A percentile compares a stretch with the other conserved stretches of the same genome.
Conservation (phyloP, 2,797 vertebrate species). For the Tapirus indicus region DNA sequence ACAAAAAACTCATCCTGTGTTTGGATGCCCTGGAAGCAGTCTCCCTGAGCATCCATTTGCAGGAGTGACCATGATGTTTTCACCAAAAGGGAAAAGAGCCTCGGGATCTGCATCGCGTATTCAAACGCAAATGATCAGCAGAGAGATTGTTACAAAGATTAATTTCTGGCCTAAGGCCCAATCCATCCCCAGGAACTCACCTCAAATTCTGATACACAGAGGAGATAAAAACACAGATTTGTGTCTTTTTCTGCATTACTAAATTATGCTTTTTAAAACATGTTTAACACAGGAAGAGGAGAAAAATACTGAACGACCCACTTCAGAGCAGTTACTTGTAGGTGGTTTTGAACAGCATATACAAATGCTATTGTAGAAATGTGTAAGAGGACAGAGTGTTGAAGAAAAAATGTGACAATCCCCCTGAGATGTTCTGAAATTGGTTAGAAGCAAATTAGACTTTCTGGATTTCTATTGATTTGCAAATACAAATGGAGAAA, state of each 20-base stretch:
- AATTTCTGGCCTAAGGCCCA: not conserved
- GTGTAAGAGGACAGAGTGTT: not conserved
- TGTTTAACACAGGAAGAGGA: not conserved
- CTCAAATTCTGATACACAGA: not conserved
- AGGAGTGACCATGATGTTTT: not conserved
- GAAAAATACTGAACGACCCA: not conserved
- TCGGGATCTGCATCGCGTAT: not conserved
- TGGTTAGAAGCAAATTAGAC: not conserved
- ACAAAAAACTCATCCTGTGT: not conserved
- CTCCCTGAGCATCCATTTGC: not conserved
- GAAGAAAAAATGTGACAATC: not conserved
- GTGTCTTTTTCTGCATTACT: not conserved
- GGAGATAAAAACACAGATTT: not conserved
- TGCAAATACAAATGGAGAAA: not conserved
- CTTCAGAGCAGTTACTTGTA: not conserved
- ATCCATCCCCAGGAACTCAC: not conserved
- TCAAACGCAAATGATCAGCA: not conserved
- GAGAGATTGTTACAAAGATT: not conserved
- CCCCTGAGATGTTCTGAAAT: not conserved
- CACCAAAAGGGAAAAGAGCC: not conserved
- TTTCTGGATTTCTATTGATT: conserved; percentile 26
- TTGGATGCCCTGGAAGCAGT: accelerated
- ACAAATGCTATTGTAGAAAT: not conserved
- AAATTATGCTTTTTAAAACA: not conserved
- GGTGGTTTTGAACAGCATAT: not conserved